These are phyloP conservation scores for Fulica atra DNA, from an alignment of 2,113 vertebrate genomes.

Conservation along the genomic window DNA sequence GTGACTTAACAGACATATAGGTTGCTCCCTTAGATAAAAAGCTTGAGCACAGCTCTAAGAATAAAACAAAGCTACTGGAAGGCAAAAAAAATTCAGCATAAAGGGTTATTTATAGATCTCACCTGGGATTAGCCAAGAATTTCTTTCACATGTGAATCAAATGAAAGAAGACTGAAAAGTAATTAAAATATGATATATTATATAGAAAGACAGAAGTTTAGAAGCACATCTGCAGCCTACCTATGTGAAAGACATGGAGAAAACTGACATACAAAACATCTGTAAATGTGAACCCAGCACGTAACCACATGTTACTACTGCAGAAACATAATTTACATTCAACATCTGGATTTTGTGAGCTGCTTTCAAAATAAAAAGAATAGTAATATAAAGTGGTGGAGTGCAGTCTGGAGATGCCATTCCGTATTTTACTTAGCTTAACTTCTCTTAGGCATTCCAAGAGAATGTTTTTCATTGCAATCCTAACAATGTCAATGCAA, in stretches of 20 bases:
- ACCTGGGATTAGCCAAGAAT: slow-evolving; percentile 8
- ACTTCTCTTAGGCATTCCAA: not conserved
- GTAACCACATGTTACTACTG: slow-evolving; percentile 23
- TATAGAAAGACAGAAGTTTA: not conserved
- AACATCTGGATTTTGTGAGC: slow-evolving; percentile 23
- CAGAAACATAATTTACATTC: not conserved
- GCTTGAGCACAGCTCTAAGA: not conserved
- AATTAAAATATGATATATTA: slow-evolving; percentile 45
- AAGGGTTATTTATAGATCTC: slow-evolving; percentile 18
- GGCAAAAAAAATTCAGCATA: not conserved
- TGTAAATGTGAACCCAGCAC: not conserved
- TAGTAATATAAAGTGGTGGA: not conserved
- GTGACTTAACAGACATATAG: not conserved
- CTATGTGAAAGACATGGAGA: not conserved
- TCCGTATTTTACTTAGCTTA: not conserved
- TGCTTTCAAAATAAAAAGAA: not conserved
- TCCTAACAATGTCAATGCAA: not conserved
- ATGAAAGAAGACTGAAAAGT: not conserved
- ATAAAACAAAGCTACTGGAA: slow-evolving; percentile 10
- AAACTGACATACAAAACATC: slow-evolving; percentile 4
- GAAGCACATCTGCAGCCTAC: slow-evolving; percentile 26
- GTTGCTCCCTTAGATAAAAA: not conserved
- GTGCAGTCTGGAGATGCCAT: not conserved
- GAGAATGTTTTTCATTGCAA: not conserved
- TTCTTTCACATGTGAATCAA: slow-evolving; percentile 28